phyloP scores from a whole-genome alignment of 2,113 vertebrate species.

The Amphiprion ocellaris region DNA sequence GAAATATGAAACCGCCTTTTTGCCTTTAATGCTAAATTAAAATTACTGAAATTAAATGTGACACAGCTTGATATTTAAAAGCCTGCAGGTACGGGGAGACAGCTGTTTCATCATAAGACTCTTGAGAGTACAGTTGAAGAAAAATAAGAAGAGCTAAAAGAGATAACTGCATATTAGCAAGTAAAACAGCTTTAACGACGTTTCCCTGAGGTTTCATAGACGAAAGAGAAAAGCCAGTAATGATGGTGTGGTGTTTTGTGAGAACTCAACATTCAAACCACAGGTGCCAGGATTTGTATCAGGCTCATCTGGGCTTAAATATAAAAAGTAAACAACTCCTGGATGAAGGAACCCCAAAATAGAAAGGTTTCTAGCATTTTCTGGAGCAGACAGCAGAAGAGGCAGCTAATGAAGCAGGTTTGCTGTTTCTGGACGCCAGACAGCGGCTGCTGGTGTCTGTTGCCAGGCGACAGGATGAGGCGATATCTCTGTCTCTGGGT shows the following conservation, averaged over 20 bases:
- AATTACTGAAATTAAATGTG: not conserved
- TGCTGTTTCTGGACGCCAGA: not conserved
- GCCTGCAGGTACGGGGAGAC: no score
- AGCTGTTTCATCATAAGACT: no score
- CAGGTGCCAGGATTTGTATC: not conserved
- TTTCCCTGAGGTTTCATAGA: not conserved
- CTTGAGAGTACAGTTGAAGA: not conserved
- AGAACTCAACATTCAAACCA: not conserved
- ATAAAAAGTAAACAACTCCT: not conserved
- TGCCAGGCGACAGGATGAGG: slow-evolving; percentile 19
- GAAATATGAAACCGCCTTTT: no score
- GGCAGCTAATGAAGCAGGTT: not conserved
- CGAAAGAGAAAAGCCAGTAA: not conserved
- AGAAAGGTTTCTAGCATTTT: not conserved
- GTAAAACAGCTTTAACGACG: not conserved
- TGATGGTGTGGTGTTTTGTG: not conserved
- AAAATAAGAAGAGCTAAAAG: not conserved
- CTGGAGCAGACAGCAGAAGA: not conserved
- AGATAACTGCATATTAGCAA: not conserved
- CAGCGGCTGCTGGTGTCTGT: not conserved
- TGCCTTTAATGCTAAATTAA: no score
- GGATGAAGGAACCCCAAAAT: not conserved
- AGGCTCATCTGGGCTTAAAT: not conserved
- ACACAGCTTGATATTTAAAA: not conserved
- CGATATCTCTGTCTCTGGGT: not conserved